Base-by-base conservation (phyloP, 30 jellyfish, hydroid and myxozoan genomes). In the Chironex yamaguchii region DNA sequence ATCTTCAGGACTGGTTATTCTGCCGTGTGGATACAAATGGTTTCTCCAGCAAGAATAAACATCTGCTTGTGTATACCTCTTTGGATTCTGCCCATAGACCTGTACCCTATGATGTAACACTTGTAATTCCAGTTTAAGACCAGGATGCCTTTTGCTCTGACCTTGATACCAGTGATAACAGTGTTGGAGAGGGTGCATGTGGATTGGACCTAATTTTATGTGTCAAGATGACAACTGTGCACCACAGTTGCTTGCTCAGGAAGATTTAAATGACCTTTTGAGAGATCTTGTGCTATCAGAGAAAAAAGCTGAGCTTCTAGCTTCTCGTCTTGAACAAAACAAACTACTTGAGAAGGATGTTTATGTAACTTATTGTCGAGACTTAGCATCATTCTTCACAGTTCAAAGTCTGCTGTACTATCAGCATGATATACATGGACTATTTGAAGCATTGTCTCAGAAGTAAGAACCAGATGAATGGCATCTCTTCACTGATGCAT, bases 371-470 rank as follows among this genome's bases (percentile, higher is more conserved):
- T 63, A 63, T 63, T 24, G 76, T 63, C 52, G 76, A 26, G 76
- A 63, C 76, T 63, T n/a, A 63, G 76, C 76, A 63, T 63, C 76
- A 63, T 63, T 63, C 76, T 63, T 63, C 76, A 63, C 20, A 63
- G 76, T 63, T 63, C 76, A 63, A 63, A 50, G 52, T 63, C 76
- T 50, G 54, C 25, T 63, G 76, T 63, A 50, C 76, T 12, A 63
- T 63, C 31, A 50, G 49, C 76, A 63, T 63, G 76, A 20, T 63
- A 63, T 20, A 63, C 76, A 63, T 63, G 3, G 4, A 63, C 4
- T 63, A 49, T 20, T 4, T 63, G n/a, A n/a, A 63, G 76, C 76
- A 63, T 63, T 63, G 76, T 63, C 76, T 63, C 76, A 63, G 76
- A 63, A 63, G 76, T 63, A 63, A 26, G 76, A 63, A 63, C 52